Conservation (phyloP, 2,113 vertebrate species). For the Pachypanchax playfairii region DNA sequence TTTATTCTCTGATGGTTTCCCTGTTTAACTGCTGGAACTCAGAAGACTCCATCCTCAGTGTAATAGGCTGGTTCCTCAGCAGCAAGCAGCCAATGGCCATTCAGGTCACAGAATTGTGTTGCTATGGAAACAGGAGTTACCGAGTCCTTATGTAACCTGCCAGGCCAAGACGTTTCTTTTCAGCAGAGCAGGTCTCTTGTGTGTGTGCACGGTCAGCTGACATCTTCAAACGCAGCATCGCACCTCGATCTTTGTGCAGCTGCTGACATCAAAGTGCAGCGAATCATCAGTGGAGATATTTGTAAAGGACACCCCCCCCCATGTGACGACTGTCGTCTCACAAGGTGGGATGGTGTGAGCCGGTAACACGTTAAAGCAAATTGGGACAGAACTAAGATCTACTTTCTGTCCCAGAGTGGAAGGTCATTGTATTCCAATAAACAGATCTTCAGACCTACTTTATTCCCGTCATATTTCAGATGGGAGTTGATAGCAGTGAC, state of each 20-base stretch:
- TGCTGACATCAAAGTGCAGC: neutral
- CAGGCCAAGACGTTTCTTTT: slow-evolving; percentile 10
- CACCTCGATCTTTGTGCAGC: neutral
- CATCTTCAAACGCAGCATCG: slow-evolving; percentile 19
- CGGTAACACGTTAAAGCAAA: too few species aligned
- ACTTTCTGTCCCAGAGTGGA: too few species aligned
- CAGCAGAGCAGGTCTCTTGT: slow-evolving; percentile 36
- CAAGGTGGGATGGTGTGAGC: too few species aligned
- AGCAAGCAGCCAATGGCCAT: slow-evolving; percentile 42
- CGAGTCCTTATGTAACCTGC: slow-evolving; percentile 40
- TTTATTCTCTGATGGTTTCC: slow-evolving; percentile 2
- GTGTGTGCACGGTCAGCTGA: slow-evolving; percentile 25
- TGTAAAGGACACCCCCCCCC: too few species aligned
- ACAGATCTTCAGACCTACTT: too few species aligned
- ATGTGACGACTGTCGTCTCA: too few species aligned
- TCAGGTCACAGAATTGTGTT: slow-evolving; percentile 24
- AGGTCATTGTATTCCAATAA: too few species aligned
- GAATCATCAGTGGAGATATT: neutral
- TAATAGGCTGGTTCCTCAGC: slow-evolving; percentile 35
- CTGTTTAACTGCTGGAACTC: slow-evolving; percentile 19
- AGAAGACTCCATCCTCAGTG: slow-evolving; percentile 1
- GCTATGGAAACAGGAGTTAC: slow-evolving; percentile 64
- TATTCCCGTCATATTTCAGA: too few species aligned
- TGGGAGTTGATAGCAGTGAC: too few species aligned
- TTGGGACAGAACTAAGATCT: too few species aligned